These are phyloP conservation scores for Cremastinae sp. DNA, from an alignment of 2,888 invertebrate species.

Conservation along the genomic window DNA sequence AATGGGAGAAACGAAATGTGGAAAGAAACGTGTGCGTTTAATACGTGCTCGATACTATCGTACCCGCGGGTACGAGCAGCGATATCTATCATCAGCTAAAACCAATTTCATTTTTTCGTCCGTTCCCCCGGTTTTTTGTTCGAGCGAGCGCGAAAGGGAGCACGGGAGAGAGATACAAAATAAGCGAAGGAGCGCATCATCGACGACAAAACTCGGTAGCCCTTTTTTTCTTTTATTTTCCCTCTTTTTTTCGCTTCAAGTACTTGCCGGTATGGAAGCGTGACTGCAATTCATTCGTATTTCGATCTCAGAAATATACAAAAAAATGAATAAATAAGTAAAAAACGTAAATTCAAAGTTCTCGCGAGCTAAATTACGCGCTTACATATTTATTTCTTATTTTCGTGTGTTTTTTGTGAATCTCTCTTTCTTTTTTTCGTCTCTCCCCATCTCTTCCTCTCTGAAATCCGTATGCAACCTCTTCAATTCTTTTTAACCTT, in stretches of 20 bases:
- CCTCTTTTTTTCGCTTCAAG: neutral
- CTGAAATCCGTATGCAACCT: too few relatives aligned
- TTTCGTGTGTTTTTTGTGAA: too few relatives aligned
- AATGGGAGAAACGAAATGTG: slow-evolving; percentile 2
- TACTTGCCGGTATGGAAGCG: slow-evolving; percentile 19
- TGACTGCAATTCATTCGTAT: slow-evolving; percentile 29
- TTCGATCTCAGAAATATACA: neutral
- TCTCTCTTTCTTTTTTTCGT: too few relatives aligned
- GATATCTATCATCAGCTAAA: slow-evolving; percentile 47
- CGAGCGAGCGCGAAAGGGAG: slow-evolving; percentile 11
- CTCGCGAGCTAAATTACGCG: too few relatives aligned
- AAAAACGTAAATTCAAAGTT: too few relatives aligned
- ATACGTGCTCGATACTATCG: slow-evolving; percentile 46
- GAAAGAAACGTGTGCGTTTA: slow-evolving; percentile 16
- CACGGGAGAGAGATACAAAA: slow-evolving; percentile 6
- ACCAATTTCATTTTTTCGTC: slow-evolving; percentile 41
- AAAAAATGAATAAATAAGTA: neutral
- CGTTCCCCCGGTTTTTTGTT: neutral
- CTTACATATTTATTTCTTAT: too few relatives aligned
- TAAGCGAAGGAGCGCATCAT: slow-evolving; percentile 23
- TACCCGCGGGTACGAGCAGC: neutral
- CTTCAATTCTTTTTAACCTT: too few relatives aligned
- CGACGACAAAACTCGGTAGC: slow-evolving; percentile 45
- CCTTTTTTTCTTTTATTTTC: slow-evolving; percentile 17
- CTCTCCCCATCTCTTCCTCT: too few relatives aligned